Conservation (phyloP, 2,113 vertebrate species). For the Apus apus region DNA sequence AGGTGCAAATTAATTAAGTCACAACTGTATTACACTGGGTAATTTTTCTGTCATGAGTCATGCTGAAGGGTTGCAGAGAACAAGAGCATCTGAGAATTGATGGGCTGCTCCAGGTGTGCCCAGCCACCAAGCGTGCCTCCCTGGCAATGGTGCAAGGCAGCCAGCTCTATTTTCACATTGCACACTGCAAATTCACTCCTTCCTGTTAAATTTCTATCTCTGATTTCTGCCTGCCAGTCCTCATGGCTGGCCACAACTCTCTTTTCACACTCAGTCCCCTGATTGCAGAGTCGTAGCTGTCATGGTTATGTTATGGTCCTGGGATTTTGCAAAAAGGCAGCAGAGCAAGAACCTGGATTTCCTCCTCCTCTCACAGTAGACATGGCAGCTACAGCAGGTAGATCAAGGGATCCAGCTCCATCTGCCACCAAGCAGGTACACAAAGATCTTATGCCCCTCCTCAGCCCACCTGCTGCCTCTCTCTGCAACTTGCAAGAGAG, state of each 20-base stretch:
- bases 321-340: background rate
- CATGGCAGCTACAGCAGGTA: background rate
- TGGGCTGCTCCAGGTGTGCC: slow-evolving; percentile 17
- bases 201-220: background rate
- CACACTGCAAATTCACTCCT: background rate
- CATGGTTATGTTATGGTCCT: background rate
- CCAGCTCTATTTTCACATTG: background rate
- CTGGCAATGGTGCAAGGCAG: background rate
- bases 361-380: background rate
- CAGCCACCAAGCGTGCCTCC: fast-evolving
- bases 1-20: slow-evolving; percentile 75
- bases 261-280: background rate
- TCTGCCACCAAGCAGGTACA: background rate
- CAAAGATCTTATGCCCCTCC: background rate
- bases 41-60: slow-evolving; percentile 74
- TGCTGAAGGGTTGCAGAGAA: slow-evolving; percentile 50
- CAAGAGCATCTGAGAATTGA: background rate
- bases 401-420: background rate
- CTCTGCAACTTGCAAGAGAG: background rate
- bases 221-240: background rate
- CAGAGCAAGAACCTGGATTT: background rate
- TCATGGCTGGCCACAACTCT: background rate
- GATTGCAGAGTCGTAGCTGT: background rate
- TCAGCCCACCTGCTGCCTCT: background rate
- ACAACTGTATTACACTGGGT: slow-evolving; percentile 64